Evolutionary conservation across 2,888 invertebrate genomes (phyloP).

Genomic region (Campopleginae sp.): DNA sequence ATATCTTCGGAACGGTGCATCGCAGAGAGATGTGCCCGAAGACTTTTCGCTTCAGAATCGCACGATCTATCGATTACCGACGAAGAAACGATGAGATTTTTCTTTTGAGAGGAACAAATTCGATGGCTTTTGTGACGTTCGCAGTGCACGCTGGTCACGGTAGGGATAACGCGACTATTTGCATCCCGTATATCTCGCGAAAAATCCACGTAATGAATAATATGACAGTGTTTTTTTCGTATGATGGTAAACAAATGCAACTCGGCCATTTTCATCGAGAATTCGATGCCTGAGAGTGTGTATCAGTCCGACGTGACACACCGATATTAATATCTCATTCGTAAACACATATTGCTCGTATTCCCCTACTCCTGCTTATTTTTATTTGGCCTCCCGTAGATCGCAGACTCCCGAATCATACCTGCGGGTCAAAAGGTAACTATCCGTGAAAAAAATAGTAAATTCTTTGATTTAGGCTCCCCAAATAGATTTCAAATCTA

Average conservation of each 20-base stretch:
- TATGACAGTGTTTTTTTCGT: not conserved
- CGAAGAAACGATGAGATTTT: not conserved
- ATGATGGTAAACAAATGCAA: slow-evolving; percentile 27
- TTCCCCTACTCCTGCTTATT: slow-evolving; percentile 48
- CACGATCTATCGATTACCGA: not conserved
- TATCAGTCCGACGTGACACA: slow-evolving; percentile 34
- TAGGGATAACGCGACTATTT: slow-evolving; percentile 63
- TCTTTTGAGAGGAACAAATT: slow-evolving; percentile 29
- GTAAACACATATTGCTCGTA: slow-evolving; percentile 36
- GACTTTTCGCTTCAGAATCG: not conserved
- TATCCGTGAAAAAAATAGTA: not conserved
- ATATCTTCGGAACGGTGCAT: not conserved
- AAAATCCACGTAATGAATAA: slow-evolving; percentile 25
- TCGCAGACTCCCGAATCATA: slow-evolving; percentile 18
- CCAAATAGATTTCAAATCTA: not conserved
- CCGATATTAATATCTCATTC: slow-evolving; percentile 18
- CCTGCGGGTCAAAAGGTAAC: not conserved
- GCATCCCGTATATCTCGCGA: slow-evolving; percentile 68
- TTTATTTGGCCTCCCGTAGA: slow-evolving; percentile 56
- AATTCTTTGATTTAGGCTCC: not conserved
- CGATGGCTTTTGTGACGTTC: slow-evolving; percentile 40
- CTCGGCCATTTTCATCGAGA: slow-evolving; percentile 46
- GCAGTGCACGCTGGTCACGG: slow-evolving; percentile 68
- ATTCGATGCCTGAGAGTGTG: slow-evolving; percentile 45
- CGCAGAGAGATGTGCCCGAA: not conserved